Percentiles rank a stretch among this genome's conserved stretches.
phyloP scores from a whole-genome alignment of 2,113 vertebrate species.

The Silurus asotus region DNA sequence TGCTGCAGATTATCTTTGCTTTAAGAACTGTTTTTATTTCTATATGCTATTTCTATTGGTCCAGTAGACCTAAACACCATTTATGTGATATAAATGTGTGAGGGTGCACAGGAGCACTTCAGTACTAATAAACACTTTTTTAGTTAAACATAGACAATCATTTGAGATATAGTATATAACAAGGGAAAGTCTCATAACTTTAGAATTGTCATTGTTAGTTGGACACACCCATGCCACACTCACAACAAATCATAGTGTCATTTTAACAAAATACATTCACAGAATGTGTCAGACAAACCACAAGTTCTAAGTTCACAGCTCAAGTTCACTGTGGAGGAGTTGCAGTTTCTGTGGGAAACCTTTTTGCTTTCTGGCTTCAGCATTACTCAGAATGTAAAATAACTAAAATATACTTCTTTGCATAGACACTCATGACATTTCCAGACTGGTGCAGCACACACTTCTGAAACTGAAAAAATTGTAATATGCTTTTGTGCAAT shows the following conservation, averaged over 20 bases:
- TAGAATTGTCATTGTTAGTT: background rate
- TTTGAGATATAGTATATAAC: slow-evolving; percentile 25
- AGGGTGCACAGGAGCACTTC: background rate
- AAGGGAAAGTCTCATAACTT: slow-evolving; percentile 34
- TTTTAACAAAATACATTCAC: slow-evolving; percentile 14
- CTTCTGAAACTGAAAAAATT: background rate
- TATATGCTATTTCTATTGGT: background rate
- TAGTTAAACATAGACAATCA: background rate
- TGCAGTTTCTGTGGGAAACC: background rate
- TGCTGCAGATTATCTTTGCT: background rate
- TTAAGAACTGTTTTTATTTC: background rate
- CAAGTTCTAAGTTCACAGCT: background rate
- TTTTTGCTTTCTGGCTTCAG: background rate
- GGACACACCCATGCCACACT: background rate
- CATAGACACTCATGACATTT: background rate
- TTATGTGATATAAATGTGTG: background rate
- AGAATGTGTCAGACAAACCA: slow-evolving; percentile 27
- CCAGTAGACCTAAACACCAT: background rate
- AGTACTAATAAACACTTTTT: background rate
- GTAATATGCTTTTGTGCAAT: background rate
- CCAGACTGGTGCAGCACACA: background rate
- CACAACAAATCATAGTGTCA: slow-evolving; percentile 8
- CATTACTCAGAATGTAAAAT: background rate
- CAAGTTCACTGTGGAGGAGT: background rate
- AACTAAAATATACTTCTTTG: background rate